Conservation (phyloP, 2,797 vertebrate genomes). For the Pitangus sulphuratus region DNA sequence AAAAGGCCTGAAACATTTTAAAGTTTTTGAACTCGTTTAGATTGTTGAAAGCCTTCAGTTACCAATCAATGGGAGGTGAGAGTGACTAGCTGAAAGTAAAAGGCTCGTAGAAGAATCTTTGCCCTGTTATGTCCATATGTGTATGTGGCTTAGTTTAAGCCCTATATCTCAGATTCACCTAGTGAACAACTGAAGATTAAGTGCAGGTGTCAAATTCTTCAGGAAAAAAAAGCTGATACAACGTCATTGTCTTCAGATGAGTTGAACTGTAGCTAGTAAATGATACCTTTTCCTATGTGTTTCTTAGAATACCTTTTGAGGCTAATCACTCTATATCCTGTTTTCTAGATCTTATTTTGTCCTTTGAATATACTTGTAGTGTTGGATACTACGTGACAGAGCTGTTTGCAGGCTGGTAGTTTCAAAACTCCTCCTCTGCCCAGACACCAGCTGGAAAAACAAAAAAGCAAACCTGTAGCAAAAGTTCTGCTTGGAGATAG, state of each 20-base stretch:
- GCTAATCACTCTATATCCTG: not conserved
- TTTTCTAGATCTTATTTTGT: not conserved
- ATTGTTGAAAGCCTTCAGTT: not conserved
- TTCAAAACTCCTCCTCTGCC: not conserved
- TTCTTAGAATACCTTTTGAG: not conserved
- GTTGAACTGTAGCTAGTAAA: not conserved
- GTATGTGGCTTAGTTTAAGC: not conserved
- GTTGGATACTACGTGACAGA: not conserved
- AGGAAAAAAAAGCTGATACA: not conserved
- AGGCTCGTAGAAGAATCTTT: not conserved
- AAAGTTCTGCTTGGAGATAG: not conserved
- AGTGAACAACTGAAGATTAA: not conserved
- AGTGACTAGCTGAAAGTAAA: not conserved
- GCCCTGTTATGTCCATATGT: not conserved
- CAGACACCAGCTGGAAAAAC: not conserved
- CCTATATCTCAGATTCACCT: not conserved
- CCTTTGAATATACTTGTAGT: not conserved
- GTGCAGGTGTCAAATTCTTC: not conserved
- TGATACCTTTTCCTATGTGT: not conserved
- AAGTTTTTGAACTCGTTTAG: not conserved
- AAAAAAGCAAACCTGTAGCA: not conserved
- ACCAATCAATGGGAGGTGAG: not conserved
- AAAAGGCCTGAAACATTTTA: not conserved
- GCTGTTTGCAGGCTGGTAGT: not conserved
- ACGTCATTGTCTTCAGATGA: not conserved